Evolutionary conservation across 2,797 vertebrate species (phyloP).

Genomic region (Lacerta viridis): DNA sequence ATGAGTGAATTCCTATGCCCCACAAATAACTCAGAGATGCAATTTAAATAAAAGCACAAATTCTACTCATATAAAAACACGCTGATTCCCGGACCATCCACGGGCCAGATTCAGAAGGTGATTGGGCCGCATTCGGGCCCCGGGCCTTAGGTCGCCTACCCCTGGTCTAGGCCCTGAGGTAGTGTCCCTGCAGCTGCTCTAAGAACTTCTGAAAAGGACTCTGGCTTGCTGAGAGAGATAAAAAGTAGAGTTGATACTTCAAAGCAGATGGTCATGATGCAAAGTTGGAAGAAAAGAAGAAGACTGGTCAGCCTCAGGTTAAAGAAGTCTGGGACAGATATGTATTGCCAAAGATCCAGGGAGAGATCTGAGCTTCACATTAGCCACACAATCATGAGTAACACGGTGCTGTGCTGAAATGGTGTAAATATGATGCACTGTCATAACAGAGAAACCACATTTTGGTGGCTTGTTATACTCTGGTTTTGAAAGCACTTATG

Average conservation of each 20-base stretch:
- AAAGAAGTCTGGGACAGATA: conserved; percentile 6
- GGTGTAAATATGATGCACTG: not conserved
- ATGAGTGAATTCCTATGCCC: no score
- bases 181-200: not conserved
- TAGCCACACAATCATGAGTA: conserved; percentile 35
- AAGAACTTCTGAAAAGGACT: no score
- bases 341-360: conserved; percentile 14
- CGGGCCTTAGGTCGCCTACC: no score
- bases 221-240: not conserved
- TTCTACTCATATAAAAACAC: no score
- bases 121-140: no score
- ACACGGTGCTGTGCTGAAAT: not conserved
- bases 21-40: no score
- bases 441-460: not conserved
- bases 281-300: conserved; percentile 9
- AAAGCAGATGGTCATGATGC: not conserved
- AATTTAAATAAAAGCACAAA: no score
- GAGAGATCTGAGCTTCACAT: not conserved
- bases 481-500: conserved; percentile 15
- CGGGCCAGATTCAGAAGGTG: no score
- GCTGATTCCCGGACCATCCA: no score
- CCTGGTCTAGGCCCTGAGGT: no score
- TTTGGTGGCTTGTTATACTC: not conserved
- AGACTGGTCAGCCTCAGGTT: not conserved
- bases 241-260: not conserved